Conservation (phyloP, 2,797 vertebrate species). For the Botia kubotai region DNA sequence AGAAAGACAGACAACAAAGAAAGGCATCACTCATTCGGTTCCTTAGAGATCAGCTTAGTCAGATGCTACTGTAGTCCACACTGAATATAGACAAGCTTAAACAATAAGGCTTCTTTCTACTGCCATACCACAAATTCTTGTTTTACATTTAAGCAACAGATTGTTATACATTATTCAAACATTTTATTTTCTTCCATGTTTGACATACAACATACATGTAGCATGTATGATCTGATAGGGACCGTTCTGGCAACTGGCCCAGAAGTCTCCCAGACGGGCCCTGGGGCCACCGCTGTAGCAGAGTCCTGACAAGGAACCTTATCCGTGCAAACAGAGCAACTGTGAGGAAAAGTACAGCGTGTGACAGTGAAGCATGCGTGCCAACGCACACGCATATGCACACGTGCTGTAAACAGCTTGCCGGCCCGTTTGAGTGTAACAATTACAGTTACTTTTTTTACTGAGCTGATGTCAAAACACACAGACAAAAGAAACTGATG, state of each 20-base stretch:
- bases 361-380: not conserved
- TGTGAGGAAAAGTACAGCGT: not conserved
- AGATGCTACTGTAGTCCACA: not conserved
- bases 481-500: slow-evolving; percentile 22
- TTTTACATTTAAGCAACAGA: too few species aligned
- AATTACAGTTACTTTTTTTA: slow-evolving; percentile 34
- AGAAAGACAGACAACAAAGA: not conserved
- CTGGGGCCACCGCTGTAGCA: not conserved
- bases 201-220: not conserved
- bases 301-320: not conserved
- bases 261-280: not conserved
- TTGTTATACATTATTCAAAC: too few species aligned
- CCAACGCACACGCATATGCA: not conserved
- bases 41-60: not conserved
- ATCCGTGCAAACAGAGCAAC: not conserved
- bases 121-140: too few species aligned
- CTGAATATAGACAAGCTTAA: not conserved
- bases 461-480: slow-evolving; percentile 29
- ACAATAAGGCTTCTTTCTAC: too few species aligned
- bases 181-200: too few species aligned
- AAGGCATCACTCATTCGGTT: not conserved
- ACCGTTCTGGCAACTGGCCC: not conserved
- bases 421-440: slow-evolving; percentile 7
- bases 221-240: not conserved
- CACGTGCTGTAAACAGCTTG: slow-evolving; percentile 35